Evolutionary conservation across 2,797 vertebrate genomes (phyloP).

Genomic region (Zonotrichia albicollis): DNA sequence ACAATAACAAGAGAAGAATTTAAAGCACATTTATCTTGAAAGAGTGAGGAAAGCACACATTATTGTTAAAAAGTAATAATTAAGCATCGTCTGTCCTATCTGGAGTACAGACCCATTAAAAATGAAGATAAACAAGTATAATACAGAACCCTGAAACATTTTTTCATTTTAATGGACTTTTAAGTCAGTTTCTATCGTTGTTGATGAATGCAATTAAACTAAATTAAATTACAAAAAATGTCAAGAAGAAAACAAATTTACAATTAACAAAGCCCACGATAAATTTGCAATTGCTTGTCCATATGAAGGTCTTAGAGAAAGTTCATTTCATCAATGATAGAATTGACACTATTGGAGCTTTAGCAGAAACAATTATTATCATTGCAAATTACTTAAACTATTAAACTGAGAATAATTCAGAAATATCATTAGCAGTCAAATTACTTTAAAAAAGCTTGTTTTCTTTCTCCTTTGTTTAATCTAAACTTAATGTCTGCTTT

Average conservation of each 20-base stretch:
- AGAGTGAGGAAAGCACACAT: slow-evolving; percentile 18
- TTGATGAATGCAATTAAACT: slow-evolving; percentile 72
- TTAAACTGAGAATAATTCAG: slow-evolving; percentile 79
- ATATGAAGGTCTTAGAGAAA: slow-evolving; percentile 70
- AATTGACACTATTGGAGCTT: slow-evolving; percentile 54
- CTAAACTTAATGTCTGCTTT: slow-evolving; percentile 82
- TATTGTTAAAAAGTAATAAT: slow-evolving; percentile 68
- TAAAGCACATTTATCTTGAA: slow-evolving; percentile 59
- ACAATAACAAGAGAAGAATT: slow-evolving; percentile 36
- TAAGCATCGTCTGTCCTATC: slow-evolving; percentile 48
- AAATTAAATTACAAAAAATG: slow-evolving; percentile 76
- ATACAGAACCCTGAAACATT: slow-evolving; percentile 37
- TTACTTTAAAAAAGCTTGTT: slow-evolving; percentile 76
- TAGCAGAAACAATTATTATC: slow-evolving; percentile 73
- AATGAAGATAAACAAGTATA: slow-evolving; percentile 75
- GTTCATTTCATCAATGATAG: slow-evolving; percentile 65
- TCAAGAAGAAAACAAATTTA: slow-evolving; percentile 75
- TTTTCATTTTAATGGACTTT: slow-evolving; percentile 74
- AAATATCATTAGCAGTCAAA: slow-evolving; percentile 83
- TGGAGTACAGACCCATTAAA: slow-evolving; percentile 66
- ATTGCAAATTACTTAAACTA: slow-evolving; percentile 80
- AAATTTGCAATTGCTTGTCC: slow-evolving; percentile 72
- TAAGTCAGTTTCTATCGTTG: slow-evolving; percentile 67
- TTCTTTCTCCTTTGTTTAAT: slow-evolving; percentile 79
- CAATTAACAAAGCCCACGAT: slow-evolving; percentile 71